phyloP scores from a whole-genome alignment of 2,797 vertebrate genomes.

The Anguilla marmorata region DNA sequence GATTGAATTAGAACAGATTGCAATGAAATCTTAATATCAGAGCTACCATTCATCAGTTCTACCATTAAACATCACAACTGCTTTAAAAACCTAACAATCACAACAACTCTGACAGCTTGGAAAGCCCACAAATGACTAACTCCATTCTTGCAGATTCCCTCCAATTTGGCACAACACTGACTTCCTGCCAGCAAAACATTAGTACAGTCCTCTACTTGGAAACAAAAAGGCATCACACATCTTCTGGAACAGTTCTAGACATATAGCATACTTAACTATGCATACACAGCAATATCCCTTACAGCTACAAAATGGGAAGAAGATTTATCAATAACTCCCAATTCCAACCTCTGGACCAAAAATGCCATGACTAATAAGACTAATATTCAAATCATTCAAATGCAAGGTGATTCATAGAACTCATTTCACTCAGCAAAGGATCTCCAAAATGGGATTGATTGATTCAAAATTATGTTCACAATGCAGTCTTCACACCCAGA shows the following conservation, averaged over 20 bases:
- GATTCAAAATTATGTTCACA: neutral
- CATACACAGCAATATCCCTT: neutral
- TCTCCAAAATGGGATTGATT: constrained; percentile 13
- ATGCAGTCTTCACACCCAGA: constrained; percentile 17
- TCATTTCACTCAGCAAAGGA: constrained; percentile 5
- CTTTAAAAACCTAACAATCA: neutral
- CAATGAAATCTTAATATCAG: neutral
- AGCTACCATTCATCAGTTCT: neutral
- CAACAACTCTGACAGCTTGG: constrained; percentile 2
- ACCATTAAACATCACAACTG: neutral
- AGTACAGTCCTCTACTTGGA: too few relatives aligned
- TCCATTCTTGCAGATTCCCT: neutral
- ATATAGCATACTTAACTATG: neutral
- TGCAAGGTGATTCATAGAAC: constrained; percentile 25
- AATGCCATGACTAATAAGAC: neutral
- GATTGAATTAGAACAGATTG: neutral
- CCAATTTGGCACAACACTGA: constrained; percentile 3
- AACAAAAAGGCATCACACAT: neutral
- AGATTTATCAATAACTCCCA: neutral
- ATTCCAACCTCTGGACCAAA: neutral
- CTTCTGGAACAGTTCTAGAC: neutral
- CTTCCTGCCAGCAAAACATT: neutral
- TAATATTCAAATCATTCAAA: constrained; percentile 25
- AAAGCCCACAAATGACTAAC: constrained; percentile 3
- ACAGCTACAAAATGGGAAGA: constrained; percentile 8